Evolutionary conservation across 2,113 vertebrate species (phyloP).

Genomic region (Pterocles burchelli): DNA sequence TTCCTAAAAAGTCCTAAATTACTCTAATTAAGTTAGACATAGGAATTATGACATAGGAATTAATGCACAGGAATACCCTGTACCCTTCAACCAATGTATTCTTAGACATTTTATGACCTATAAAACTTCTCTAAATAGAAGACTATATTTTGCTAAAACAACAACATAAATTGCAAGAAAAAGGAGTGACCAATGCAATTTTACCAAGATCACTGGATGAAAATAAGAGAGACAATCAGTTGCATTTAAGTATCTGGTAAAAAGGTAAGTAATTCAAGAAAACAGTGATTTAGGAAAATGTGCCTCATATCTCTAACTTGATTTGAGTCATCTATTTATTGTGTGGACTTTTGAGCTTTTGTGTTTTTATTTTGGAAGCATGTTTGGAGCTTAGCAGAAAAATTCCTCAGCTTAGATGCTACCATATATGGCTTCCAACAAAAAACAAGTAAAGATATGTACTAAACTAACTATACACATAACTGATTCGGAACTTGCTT

Average conservation of each 20-base stretch:
- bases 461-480: neutral
- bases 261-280: neutral
- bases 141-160: neutral
- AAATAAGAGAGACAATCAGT: neutral
- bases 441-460: neutral
- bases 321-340: neutral
- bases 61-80: neutral
- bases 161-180: neutral
- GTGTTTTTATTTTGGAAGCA: neutral
- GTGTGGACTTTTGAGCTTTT: neutral
- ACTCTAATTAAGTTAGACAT: neutral
- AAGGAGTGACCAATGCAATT: neutral
- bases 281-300: neutral
- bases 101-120: neutral
- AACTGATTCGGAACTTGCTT: neutral
- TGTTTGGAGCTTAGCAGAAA: neutral
- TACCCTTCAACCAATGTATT: neutral
- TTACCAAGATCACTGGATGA: neutral
- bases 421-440: rapidly evolving
- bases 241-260: neutral
- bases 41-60: too few relatives aligned
- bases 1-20: neutral
- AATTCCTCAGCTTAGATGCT: neutral
- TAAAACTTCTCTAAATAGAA: neutral
- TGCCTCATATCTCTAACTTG: neutral